These are phyloP conservation scores for Enteromius argenteus DNA, from an alignment of 2,797 vertebrate species.

Conservation along the genomic window DNA sequence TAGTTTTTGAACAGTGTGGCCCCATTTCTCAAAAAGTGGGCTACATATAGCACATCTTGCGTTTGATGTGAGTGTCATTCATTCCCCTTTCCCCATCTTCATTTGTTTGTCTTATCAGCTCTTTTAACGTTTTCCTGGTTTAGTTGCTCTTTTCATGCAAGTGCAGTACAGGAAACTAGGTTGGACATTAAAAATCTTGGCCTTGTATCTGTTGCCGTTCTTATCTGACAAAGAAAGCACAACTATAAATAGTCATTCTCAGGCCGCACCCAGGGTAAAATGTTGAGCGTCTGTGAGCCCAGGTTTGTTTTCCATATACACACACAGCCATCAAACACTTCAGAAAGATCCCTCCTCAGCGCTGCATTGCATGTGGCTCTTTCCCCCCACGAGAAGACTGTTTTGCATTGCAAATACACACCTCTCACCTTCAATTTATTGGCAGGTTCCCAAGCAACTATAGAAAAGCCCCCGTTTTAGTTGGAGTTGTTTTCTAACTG, in stretches of 20 bases:
- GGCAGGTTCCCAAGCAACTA: conserved; percentile 61
- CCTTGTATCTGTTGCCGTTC: conserved; percentile 8
- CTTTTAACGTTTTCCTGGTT: conserved; percentile 44
- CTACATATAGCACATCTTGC: background rate
- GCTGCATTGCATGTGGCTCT: conserved; percentile 32
- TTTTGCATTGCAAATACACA: conserved; percentile 63
- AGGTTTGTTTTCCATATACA: conserved; percentile 46
- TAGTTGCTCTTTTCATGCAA: conserved; percentile 8
- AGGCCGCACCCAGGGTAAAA: conserved; percentile 39
- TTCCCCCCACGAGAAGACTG: conserved; percentile 35
- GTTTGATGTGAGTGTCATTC: conserved; percentile 17
- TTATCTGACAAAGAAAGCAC: conserved; percentile 40
- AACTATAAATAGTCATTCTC: conserved; percentile 57
- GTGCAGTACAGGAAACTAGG: background rate
- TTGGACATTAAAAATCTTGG: conserved; percentile 25
- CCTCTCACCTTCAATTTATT: conserved; percentile 61
- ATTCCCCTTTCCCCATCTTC: conserved; percentile 3
- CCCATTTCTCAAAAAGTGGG: conserved; percentile 28
- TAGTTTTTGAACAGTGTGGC: conserved; percentile 17
- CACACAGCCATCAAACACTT: conserved; percentile 50
- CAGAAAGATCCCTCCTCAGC: conserved; percentile 41
- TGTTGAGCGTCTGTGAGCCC: conserved; percentile 9
- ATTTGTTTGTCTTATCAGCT: conserved; percentile 23
- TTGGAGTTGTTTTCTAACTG: conserved; percentile 20
- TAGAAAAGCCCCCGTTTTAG: conserved; percentile 52